Evolutionary conservation across 2,113 vertebrate genomes (phyloP).

Genomic region (Potamarius usumacintae): DNA sequence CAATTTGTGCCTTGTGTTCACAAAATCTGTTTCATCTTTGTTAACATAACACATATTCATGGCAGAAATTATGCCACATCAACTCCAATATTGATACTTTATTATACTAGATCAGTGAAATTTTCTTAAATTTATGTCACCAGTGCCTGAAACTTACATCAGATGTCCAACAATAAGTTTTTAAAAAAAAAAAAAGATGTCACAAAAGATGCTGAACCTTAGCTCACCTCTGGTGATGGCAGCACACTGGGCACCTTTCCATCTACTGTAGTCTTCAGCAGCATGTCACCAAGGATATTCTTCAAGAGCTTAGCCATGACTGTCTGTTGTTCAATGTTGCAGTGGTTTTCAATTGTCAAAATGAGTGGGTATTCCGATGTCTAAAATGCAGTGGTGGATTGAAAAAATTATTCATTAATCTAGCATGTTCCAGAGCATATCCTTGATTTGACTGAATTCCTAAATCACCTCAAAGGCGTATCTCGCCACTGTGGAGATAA

Average conservation of each 20-base stretch:
- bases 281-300: slow-evolving; percentile 80
- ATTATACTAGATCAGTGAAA: not conserved
- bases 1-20: not conserved
- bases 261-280: slow-evolving; percentile 74
- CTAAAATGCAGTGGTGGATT: slow-evolving; percentile 61
- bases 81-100: not conserved
- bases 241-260: slow-evolving; percentile 71
- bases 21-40: not conserved
- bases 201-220: not conserved
- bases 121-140: not conserved
- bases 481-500: slow-evolving; percentile 81
- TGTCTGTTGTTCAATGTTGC: slow-evolving; percentile 85
- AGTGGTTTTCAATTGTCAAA: slow-evolving; percentile 91
- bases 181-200: not conserved
- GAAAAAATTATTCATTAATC: not conserved
- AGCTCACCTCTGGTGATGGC: slow-evolving; percentile 85
- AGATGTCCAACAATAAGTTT: not conserved
- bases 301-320: slow-evolving; percentile 78
- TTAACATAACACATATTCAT: not conserved
- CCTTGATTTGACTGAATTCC: not conserved
- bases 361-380: slow-evolving; percentile 85
- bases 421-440: not conserved
- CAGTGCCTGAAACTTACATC: not conserved
- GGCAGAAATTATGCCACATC: not conserved
- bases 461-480: slow-evolving; percentile 88